These are phyloP conservation scores for Falco cherrug DNA, from an alignment of 2,797 vertebrate genomes.

Conservation along the genomic window DNA sequence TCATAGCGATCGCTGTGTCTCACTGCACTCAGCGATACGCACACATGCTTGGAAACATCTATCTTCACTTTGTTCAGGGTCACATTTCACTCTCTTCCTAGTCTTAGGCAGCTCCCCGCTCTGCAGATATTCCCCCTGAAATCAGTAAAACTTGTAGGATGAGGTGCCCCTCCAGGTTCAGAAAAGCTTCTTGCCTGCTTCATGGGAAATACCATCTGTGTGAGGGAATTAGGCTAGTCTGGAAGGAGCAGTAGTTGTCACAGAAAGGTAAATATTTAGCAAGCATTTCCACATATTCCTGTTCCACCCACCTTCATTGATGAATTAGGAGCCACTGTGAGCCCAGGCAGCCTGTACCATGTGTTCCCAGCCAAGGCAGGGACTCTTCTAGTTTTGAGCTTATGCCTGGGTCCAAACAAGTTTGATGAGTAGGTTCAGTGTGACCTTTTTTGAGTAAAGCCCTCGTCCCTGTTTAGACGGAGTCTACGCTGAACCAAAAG, in stretches of 20 bases:
- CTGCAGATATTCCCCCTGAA: neutral
- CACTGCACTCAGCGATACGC: neutral
- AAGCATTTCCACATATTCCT: neutral
- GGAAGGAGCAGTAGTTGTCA: neutral
- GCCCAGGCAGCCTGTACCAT: neutral
- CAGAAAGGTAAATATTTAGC: neutral
- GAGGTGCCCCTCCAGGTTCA: neutral
- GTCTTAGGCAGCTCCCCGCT: neutral
- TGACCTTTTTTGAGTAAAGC: neutral
- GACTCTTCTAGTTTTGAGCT: neutral
- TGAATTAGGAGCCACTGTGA: neutral
- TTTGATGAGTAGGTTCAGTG: neutral
- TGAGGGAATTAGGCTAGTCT: neutral
- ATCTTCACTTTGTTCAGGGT: neutral
- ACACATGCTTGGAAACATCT: neutral
- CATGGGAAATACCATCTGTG: neutral
- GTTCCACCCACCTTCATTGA: neutral
- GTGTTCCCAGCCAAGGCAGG: neutral
- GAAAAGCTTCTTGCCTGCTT: neutral
- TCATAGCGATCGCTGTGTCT: rapidly evolving
- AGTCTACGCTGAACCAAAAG: neutral
- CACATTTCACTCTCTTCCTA: neutral
- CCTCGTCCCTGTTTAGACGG: neutral
- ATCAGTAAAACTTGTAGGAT: neutral
- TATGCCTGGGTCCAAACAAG: neutral